Base-by-base conservation (phyloP, 2,797 vertebrate species). In the Chrysolophus pictus region DNA sequence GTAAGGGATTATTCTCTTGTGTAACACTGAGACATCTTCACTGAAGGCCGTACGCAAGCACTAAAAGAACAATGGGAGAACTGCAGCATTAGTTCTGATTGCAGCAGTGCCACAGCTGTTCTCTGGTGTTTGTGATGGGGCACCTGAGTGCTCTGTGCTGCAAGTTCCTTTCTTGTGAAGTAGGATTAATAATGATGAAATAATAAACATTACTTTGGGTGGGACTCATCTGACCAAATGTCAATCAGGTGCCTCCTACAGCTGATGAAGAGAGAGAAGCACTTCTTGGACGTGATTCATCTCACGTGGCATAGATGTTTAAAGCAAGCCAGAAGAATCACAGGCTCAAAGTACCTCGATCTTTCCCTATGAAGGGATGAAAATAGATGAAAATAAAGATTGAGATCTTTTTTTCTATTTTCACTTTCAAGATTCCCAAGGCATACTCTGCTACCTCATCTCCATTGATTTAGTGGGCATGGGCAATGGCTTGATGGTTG, bases 11-110 rank as follows among this genome's bases (percentile, higher is more conserved):
- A 14, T 70, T 79, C 11, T 85, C 6, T 75, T 51, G 28, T 4
- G 0, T 14, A 12, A 28, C 15, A 16, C 3, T 23, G 31, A 86
- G 22, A 23, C 1, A 5, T 15, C 17, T 49, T 42, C 14, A 6
- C 21, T 37, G 22, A 17, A 42, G 33, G 10, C 11, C 10, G 33
- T 63, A 39, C 7, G 15, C 11, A 51, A 67, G 42, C 6, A 19
- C 10, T 11, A 0, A 23, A 49, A 59, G 39, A 64, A 21, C 21
- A 41, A 11, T 15, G 28, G 16, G n/a, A 42, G 42, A 84, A 3
- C 9, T 42, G 41, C 76, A 85, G 64, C 14, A 31, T 46, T 24
- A 2, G 8, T n/a, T 72, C 42, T 53, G 41, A 22, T 22, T 41
- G 47, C 88, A 90, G 46, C 39, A 0, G 0, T 33, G 35, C 44